Evolutionary conservation across 1,140 invertebrate species (phyloP), one percentile per base, ranked within the genome.

Genomic region (Trichonephila clavipes): DNA sequence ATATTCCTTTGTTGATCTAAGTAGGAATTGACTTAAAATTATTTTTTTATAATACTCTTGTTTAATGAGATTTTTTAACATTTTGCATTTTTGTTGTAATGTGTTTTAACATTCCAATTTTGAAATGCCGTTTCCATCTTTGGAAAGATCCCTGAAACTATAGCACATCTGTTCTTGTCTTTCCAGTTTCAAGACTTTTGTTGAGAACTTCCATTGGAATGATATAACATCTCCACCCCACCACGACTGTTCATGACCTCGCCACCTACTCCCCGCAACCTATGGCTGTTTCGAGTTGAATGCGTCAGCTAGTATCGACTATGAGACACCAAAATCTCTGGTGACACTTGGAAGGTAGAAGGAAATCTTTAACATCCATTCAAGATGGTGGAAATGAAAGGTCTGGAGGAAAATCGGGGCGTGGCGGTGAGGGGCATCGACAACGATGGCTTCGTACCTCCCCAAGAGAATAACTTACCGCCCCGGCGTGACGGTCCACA

Each of bases 331-430:
- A 21, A 24, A 10, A 69, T 8, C 12, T 40, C 28, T 66, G 18
- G 34, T 66, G 61, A 51, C 28, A 21, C 34, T 1, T 28, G 4
- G 28, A 24, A 18, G 16, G 14, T 2, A 40, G 28, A 64, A 21
- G 18, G 19, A 59, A 44, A 16, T 24, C 72, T 19, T n/a, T 21
- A 8, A n/a, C n/a, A 44, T 4, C n/a, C 16, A 34, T 64, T 34
- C 77, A 93, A 21, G 16, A 93, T 93, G 92, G 92, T 93, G 12
- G 92, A 93, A 51, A 93, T 93, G 92, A 93, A 93, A 93, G 85
- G 85, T 5, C 10, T 88, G 34, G 92, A 93, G 14, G 86, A 88
- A 14, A 87, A 92, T 44, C 85, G 87, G 87, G 87, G 34, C 6
- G 87, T 72, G 72, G 14, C 28, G 72, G 21, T 24, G n/a, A 28